These are phyloP conservation scores for Sebastes aleutianus DNA, from an alignment of 2,797 vertebrate species.

Conservation along the genomic window DNA sequence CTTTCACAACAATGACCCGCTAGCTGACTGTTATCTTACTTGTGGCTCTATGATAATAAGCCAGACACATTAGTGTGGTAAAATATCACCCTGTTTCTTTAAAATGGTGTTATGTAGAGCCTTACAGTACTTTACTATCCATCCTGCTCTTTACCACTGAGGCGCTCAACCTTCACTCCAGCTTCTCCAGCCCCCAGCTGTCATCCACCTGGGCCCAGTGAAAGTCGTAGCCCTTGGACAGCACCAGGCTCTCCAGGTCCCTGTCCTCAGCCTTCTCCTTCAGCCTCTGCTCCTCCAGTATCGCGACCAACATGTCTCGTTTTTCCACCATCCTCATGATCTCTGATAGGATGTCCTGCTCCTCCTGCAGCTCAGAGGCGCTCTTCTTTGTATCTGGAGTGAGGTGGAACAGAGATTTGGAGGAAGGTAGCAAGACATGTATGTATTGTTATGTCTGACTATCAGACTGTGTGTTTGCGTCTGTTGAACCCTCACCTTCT, in stretches of 20 bases:
- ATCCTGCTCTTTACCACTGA: not conserved
- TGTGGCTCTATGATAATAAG: not conserved
- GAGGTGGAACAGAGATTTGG: not conserved
- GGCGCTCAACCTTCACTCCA: conserved; percentile 10
- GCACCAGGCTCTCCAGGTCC: conserved; percentile 83
- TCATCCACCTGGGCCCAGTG: conserved; percentile 65
- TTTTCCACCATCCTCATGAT: conserved; percentile 92
- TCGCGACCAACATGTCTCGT: conserved; percentile 84
- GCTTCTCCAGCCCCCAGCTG: conserved; percentile 39
- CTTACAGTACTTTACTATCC: not conserved
- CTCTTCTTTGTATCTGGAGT: conserved; percentile 80
- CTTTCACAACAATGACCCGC: too few species aligned
- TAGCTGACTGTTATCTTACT: too few species aligned
- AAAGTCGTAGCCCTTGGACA: conserved; percentile 79
- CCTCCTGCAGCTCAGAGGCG: conserved; percentile 79
- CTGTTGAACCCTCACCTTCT: conserved; percentile 80
- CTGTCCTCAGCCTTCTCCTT: conserved; percentile 87
- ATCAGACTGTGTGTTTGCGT: not conserved
- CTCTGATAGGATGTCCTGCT: conserved; percentile 84
- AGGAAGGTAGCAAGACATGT: not conserved
- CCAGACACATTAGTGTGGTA: not conserved
- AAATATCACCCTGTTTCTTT: not conserved
- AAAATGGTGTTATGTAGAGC: not conserved
- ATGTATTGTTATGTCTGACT: not conserved
- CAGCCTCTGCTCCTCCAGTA: conserved; percentile 89